phyloP scores from a whole-genome alignment of 2,888 invertebrate species.

The Scaptomyza parva region DNA sequence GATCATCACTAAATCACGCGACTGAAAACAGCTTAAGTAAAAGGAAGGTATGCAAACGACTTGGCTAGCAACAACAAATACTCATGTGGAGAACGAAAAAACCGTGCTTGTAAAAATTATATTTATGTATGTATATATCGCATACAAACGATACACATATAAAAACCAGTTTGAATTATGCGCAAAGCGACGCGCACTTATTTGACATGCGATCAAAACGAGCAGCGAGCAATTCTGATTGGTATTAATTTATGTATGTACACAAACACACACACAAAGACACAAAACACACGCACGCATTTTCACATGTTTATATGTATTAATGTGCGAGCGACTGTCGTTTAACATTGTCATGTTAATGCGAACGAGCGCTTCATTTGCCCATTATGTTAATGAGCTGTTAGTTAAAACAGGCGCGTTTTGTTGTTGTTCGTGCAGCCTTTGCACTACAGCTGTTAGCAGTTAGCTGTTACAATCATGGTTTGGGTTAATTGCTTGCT shows the following conservation, averaged over 20 bases:
- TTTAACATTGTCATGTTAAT: conserved; percentile 78
- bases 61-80: conserved; percentile 30
- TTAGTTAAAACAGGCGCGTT: conserved; percentile 56
- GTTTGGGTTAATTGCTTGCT: conserved; percentile 54
- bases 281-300: background rate
- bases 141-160: conserved; percentile 15
- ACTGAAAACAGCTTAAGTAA: conserved; percentile 1
- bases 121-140: background rate
- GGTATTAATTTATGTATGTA: conserved; percentile 69
- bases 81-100: conserved; percentile 47
- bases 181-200: conserved; percentile 64
- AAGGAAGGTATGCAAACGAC: conserved; percentile 8
- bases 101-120: conserved; percentile 16
- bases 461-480: conserved; percentile 25
- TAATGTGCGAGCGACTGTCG: conserved; percentile 25
- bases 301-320: background rate
- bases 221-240: conserved; percentile 60
- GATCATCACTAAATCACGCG: conserved; percentile 39
- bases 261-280: conserved; percentile 5
- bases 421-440: conserved; percentile 33
- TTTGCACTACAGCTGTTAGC: conserved; percentile 37
- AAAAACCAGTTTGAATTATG: conserved; percentile 73
- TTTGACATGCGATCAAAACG: conserved; percentile 68
- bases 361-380: conserved; percentile 37
- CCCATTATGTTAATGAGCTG: conserved; percentile 76